Base-by-base conservation (phyloP, 2,797 vertebrate genomes). In the Okamejei kenojei region DNA sequence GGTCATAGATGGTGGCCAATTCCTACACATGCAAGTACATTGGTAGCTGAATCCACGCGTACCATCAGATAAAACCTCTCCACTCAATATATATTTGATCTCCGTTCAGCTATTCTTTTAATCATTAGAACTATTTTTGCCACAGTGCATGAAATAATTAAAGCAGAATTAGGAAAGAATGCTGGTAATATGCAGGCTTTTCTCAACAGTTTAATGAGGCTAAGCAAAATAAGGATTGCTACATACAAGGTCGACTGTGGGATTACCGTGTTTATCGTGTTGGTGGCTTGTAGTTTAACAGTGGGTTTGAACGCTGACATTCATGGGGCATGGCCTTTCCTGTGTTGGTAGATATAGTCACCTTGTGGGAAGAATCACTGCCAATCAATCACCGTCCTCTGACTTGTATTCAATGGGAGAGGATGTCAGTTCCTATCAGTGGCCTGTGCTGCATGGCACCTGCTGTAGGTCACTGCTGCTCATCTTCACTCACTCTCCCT, bases 321-420 rank as follows among this genome's bases (percentile, higher is more conserved):
- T 94, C 19, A 8, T 35, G 7, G 84, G 32, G 94, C 94, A 94
- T 77, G 90, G 93, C 94, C 93, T 90, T 82, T 93, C 79, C 82
- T 81, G 93, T 77, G 93, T 90, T 94, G 94, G 94, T 86, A 81
- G 95, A 94, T 94, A 95, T 95, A 95, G 94, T 94, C 94, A 95
- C 95, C 95, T 95, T 96, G 95, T 95, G 95, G 95, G 95, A 95
- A 94, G 95, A 95, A 95, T 94, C 95, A 95, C 94, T 95, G 94
- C 94, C 94, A 95, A 95, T 94, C 95, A 95, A 96, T 96, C 94
- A 95, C 95, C 95, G 95, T 35, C 94, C 94, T 94, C 93, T 95
- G 94, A 96, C 94, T 95, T 94, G 94, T 95, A 94, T 95, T 95
- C 94, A 96, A 96, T 95, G 95, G 95, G 93, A 94, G 94, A 95